phyloP scores from a whole-genome alignment of 2,797 vertebrate species.

The Danio kyathit region DNA sequence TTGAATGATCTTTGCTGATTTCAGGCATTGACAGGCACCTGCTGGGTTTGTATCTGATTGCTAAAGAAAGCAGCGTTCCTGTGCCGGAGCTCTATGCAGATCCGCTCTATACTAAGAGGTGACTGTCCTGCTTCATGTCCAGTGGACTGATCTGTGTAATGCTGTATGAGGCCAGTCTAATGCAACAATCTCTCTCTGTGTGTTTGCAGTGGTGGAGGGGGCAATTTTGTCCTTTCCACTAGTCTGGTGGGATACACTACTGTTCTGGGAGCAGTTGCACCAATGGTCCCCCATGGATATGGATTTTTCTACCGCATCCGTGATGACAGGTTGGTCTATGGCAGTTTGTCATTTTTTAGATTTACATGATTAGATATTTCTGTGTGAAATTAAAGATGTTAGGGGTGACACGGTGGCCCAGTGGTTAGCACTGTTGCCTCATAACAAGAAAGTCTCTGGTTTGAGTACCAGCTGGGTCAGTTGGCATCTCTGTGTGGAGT shows the following conservation, averaged over 20 bases:
- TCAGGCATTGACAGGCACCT: conserved; percentile 96
- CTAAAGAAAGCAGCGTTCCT: conserved; percentile 87
- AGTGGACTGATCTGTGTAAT: background rate
- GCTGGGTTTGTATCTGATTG: conserved; percentile 88
- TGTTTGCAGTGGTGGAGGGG: conserved; percentile 89
- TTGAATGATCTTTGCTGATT: background rate
- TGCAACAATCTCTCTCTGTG: background rate
- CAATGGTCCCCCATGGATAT: conserved; percentile 92
- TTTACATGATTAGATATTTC: background rate
- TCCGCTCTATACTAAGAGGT: conserved; percentile 91
- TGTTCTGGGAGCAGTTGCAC: conserved; percentile 81
- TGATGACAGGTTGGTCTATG: conserved; percentile 87
- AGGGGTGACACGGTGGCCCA: too few relatives aligned
- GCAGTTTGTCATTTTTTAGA: background rate
- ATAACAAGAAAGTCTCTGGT: too few relatives aligned
- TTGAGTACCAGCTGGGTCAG: too few relatives aligned
- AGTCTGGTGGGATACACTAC: conserved; percentile 93
- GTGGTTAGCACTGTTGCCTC: too few relatives aligned
- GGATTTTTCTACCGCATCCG: conserved; percentile 96
- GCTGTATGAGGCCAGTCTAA: background rate
- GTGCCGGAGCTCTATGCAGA: conserved; percentile 89
- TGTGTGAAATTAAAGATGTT: background rate
- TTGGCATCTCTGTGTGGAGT: too few relatives aligned
- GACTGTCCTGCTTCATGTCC: conserved; percentile 20
- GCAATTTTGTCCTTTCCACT: conserved; percentile 93